phyloP scores from a whole-genome alignment of 2,113 vertebrate genomes.

The Heptranchias perlo region DNA sequence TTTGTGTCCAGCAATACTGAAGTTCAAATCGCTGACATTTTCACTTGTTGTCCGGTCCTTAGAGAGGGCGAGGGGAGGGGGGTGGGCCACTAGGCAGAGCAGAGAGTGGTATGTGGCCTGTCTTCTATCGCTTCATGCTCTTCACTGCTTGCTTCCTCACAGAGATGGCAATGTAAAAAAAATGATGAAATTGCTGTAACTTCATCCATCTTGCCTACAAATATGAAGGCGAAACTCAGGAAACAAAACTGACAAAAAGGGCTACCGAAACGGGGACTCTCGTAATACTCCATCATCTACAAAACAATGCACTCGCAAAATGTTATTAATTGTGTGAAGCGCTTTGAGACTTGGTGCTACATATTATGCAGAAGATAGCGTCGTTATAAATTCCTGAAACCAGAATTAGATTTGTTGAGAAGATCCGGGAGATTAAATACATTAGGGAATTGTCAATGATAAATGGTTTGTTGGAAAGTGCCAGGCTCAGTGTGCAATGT shows the following conservation, averaged over 20 bases:
- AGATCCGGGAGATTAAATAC: background rate
- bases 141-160: too few relatives aligned
- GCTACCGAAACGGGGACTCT: background rate
- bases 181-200: too few relatives aligned
- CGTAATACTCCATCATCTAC: background rate
- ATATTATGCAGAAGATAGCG: background rate
- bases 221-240: background rate
- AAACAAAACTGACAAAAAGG: background rate
- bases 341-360: background rate
- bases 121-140: too few relatives aligned
- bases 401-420: background rate
- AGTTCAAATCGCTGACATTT: too few relatives aligned
- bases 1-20: too few relatives aligned
- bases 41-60: too few relatives aligned
- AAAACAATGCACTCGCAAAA: background rate
- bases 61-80: too few relatives aligned
- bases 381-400: background rate
- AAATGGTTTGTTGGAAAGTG: background rate
- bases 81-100: too few relatives aligned
- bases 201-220: background rate
- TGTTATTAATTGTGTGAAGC: background rate
- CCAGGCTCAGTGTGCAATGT: background rate
- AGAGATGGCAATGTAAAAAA: too few relatives aligned
- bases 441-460: background rate
- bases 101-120: too few relatives aligned